Base-by-base conservation (phyloP, 2,113 vertebrate species). In the Labeo rohita region DNA sequence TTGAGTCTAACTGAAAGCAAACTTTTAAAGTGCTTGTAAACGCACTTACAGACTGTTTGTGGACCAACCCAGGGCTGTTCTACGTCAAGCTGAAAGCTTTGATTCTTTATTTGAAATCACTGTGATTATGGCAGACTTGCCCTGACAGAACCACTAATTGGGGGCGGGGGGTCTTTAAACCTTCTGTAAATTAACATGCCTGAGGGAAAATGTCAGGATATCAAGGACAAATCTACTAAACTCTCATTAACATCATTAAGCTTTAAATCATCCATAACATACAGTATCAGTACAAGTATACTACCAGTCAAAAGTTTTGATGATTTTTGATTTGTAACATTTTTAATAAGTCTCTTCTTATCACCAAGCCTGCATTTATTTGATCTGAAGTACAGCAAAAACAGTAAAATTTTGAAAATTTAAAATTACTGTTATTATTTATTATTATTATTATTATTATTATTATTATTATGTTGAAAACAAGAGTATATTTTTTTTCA, bases 91-190 rank as follows among this genome's bases (percentile, higher is more conserved):
- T 78, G 59, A 78, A 47, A 73, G 76, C 34, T 49, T 74, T 49
- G 43, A 74, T 49, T 74, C 16, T 49, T 78, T 88, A 65, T 88
- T 84, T 88, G 36, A 88, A 84, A 88, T 79, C 54, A 72, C 75
- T 83, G 83, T 13, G 59, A 72, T 84, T 86, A 43, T 21, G 72
- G 75, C 21, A 70, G 63, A 80, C 66, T 74, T 76, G 63, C 76
- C 77, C 61, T 84, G 85, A 82, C 81, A 86, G 56, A 75, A 76
- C 47, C n/a, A 74, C 34, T 86, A 75, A 86, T 80, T 65, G 43
- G 47, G 8, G 5, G 5, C 15, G 43, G 75, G 76, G 47, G n/a
- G 56, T 86, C 65, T 79, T 43, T 36, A 45, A 83, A 74, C 65
- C 36, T 86, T 63, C 65, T 34, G 52, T 15, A 39, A 80, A 77